Evolutionary conservation across 2,888 invertebrate species (phyloP).

Genomic region (Microdon myrmicae): DNA sequence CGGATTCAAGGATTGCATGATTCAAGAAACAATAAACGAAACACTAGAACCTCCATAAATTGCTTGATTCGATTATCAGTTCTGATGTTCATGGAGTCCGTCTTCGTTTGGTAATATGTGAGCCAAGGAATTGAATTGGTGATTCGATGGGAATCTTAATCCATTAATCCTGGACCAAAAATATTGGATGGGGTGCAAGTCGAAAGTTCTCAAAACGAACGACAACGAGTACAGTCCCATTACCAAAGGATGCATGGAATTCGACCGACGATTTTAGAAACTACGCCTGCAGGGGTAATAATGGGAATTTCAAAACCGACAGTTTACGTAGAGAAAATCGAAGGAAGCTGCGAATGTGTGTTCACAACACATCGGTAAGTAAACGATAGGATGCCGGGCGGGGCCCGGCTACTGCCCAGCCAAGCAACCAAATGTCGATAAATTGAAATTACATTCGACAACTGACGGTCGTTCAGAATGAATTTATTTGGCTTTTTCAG

Average conservation of each 20-base stretch:
- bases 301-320: constrained; percentile 35
- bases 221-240: no score
- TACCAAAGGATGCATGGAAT: no score
- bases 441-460: constrained; percentile 37
- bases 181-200: not conserved
- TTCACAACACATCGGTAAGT: constrained; percentile 1
- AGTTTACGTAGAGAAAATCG: constrained; percentile 20
- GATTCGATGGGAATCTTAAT: constrained; percentile 37
- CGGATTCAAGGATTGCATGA: no score
- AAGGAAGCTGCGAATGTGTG: not conserved
- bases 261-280: constrained; percentile 7
- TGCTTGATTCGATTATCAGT: constrained; percentile 48
- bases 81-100: constrained; percentile 38
- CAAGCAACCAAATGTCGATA: constrained; percentile 27
- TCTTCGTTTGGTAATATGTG: not conserved
- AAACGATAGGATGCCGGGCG: constrained; percentile 3
- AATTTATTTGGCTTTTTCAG: constrained; percentile 2
- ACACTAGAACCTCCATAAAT: constrained; percentile 44
- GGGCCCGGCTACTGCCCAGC: constrained; percentile 6
- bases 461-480: constrained; percentile 15
- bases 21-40: constrained; percentile 45
- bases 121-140: constrained; percentile 16
- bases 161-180: constrained; percentile 11
- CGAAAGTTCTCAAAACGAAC: constrained; percentile 5
- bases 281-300: constrained; percentile 29